These are phyloP conservation scores for pig (Sus scrofa) DNA, from an alignment of 2,113 vertebrate species.

Conservation along the genomic window T2T-Sscrofa CM000823.6:12685501-12686000, in stretches of 20 bases:
- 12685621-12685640: too few species aligned
- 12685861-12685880: not conserved
- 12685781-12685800: not conserved
- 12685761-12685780: not conserved
- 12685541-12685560: not conserved
- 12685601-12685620: conserved; percentile 34
- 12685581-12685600: not conserved
- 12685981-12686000: not conserved
- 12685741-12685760: not conserved
- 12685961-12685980: not conserved
- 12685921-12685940: not conserved
- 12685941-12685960: not conserved
- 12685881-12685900: not conserved
- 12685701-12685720: not conserved
- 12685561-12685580: not conserved
- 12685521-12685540: too few species aligned
- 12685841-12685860: not conserved
- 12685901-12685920: not conserved
- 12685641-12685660: not conserved
- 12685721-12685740: not conserved
- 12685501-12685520: too few species aligned
- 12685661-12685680: not conserved
- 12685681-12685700: not conserved
- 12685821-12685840: not conserved
- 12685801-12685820: not conserved